These are phyloP conservation scores for Pomacea canaliculata DNA, from an alignment of 2,888 invertebrate species.

Conservation along the genomic window DNA sequence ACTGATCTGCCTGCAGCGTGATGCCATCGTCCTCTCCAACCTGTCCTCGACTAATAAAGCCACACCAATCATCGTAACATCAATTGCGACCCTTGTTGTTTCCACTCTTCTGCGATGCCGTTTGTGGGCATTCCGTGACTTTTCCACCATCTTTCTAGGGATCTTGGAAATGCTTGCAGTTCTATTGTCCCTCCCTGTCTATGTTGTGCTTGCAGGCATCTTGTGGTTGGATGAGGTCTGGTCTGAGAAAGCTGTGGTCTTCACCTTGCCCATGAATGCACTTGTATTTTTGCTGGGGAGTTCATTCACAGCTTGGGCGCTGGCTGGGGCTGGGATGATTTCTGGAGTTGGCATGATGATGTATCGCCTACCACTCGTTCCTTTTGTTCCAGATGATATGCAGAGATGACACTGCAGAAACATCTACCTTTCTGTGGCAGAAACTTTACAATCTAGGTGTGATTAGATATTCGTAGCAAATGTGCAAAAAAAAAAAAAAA, in stretches of 20 bases:
- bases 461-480: too few relatives aligned
- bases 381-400: conserved; percentile 24
- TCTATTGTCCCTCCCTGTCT: conserved; percentile 45
- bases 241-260: conserved; percentile 56
- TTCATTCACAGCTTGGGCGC: conserved; percentile 51
- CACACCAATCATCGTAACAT: conserved; percentile 51
- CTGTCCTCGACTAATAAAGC: conserved; percentile 52
- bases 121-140: conserved; percentile 36
- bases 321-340: conserved; percentile 44
- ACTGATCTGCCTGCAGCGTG: conserved; percentile 57
- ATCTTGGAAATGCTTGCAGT: conserved; percentile 49
- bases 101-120: conserved; percentile 46
- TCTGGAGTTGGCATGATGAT: conserved; percentile 58
- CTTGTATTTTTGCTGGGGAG: conserved; percentile 49
- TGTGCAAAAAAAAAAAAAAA: too few relatives aligned
- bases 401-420: conserved; percentile 3
- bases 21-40: conserved; percentile 44
- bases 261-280: conserved; percentile 51
- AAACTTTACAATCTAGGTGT: too few relatives aligned
- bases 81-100: conserved; percentile 42
- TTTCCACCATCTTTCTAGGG: conserved; percentile 35
- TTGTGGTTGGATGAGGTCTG: conserved; percentile 48
- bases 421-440: too few relatives aligned
- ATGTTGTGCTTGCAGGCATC: conserved; percentile 51
- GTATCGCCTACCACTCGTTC: conserved; percentile 48